Evolutionary conservation across 1,140 invertebrate genomes (phyloP).

Genomic region (Anoplolepis gracilipes): DNA sequence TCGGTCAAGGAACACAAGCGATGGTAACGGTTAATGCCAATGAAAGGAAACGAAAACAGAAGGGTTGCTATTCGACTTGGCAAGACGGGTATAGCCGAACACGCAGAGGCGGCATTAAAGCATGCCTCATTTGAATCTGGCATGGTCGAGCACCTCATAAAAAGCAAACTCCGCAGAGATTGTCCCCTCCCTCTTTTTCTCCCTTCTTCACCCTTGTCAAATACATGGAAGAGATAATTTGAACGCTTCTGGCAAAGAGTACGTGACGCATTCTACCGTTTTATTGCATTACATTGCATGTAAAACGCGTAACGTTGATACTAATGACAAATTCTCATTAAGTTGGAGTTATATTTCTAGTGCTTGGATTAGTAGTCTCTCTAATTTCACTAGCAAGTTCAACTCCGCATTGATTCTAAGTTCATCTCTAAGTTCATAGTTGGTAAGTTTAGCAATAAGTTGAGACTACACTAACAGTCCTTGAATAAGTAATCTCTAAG

Average conservation of each 20-base stretch:
- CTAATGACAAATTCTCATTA: constrained; percentile 17
- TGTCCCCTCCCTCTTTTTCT: not conserved
- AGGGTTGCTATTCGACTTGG: constrained; percentile 60
- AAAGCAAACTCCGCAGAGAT: constrained; percentile 39
- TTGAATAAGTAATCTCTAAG: constrained; percentile 51
- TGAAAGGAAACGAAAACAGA: constrained; percentile 50
- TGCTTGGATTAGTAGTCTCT: not conserved
- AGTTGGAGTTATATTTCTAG: not conserved
- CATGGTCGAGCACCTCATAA: constrained; percentile 45
- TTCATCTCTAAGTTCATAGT: constrained; percentile 33
- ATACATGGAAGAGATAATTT: constrained; percentile 27
- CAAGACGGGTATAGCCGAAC: constrained; percentile 46
- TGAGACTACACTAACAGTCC: not conserved
- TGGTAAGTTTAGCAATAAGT: constrained; percentile 37
- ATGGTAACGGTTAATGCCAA: constrained; percentile 37
- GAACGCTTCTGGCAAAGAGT: not conserved
- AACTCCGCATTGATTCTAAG: constrained; percentile 20
- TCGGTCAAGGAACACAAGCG: constrained; percentile 62
- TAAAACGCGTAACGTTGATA: not conserved
- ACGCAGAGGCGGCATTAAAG: constrained; percentile 61
- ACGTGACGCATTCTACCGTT: not conserved
- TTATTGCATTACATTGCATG: no score
- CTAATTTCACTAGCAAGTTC: constrained; percentile 12
- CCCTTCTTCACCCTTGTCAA: not conserved
- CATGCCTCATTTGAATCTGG: constrained; percentile 68